phyloP scores from a whole-genome alignment of 1,140 invertebrate species.

The Pseudachorutes palmiensis region DNA sequence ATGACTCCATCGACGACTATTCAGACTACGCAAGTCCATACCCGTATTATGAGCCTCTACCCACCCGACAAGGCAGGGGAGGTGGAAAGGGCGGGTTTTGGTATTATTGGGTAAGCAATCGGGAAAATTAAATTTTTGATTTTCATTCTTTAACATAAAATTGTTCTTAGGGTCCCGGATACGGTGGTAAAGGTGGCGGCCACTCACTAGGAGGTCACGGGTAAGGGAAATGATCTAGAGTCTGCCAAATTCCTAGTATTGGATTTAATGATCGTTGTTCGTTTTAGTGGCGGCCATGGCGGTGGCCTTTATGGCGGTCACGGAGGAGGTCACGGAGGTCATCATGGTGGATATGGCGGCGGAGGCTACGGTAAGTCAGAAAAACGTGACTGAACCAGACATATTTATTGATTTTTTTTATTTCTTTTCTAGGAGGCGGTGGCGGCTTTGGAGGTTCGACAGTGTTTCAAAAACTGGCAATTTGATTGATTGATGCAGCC shows the following conservation, averaged over 20 bases:
- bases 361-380: background rate
- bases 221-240: too few relatives aligned
- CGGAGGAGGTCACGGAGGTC: background rate
- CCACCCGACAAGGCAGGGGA: background rate
- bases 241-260: too few relatives aligned
- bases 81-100: constrained; percentile 16
- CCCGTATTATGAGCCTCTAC: background rate
- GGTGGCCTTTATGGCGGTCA: background rate
- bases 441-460: background rate
- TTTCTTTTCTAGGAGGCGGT: background rate
- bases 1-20: constrained; percentile 2
- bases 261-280: too few relatives aligned
- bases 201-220: background rate
- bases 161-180: background rate
- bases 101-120: constrained; percentile 11
- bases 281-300: constrained; percentile 1
- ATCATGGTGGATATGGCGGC: constrained; percentile 5
- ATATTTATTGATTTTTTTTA: too few relatives aligned
- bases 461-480: background rate
- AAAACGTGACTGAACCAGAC: too few relatives aligned
- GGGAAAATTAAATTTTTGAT: background rate
- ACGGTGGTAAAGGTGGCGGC: background rate
- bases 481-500: too few relatives aligned
- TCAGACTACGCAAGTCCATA: background rate
- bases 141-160: background rate